Evolutionary conservation across 2,888 invertebrate species (phyloP), one percentile per base, ranked within the genome.

Genomic region (Empis stercorea): DNA sequence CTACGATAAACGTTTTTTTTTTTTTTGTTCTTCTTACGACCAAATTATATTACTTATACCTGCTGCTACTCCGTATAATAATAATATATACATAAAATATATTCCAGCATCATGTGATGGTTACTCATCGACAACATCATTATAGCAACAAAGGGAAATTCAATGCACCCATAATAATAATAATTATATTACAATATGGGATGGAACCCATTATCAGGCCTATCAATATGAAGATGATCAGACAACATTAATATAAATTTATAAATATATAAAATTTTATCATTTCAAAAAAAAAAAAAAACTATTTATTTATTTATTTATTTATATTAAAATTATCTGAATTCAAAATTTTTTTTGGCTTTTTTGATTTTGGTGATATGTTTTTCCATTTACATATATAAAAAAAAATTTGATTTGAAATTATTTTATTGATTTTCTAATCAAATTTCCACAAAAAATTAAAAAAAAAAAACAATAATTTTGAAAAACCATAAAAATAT

Each of bases 21-120:
- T n/a, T n/a, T n/a, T n/a, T n/a, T n/a, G n/a, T n/a, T n/a, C n/a
- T n/a, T n/a, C n/a, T n/a, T 20, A 20, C 20, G 3, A 20, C 20
- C 20, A 20, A 20, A 20, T n/a, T n/a, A 20, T 4, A 20, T 20
- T 20, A 20, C 20, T 20, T 4, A 20, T n/a, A n/a, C n/a, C n/a
- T n/a, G n/a, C n/a, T n/a, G n/a, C n/a, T n/a, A n/a, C n/a, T n/a
- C n/a, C n/a, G n/a, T n/a, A n/a, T n/a, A n/a, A n/a, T n/a, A n/a
- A n/a, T n/a, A n/a, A n/a, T n/a, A n/a, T n/a, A n/a, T n/a, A n/a
- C n/a, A n/a, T n/a, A n/a, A n/a, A n/a, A n/a, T n/a, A n/a, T 63
- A 67, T 78, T 78, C 74, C 79, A 79, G 79, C 78, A 73, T 78
- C 79, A 71, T 78, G 74, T 74, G 79, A 79, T 75, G 79, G 78